Evolutionary conservation across 2,113 vertebrate species (phyloP).

Genomic region (Brienomyrus longianalis): DNA sequence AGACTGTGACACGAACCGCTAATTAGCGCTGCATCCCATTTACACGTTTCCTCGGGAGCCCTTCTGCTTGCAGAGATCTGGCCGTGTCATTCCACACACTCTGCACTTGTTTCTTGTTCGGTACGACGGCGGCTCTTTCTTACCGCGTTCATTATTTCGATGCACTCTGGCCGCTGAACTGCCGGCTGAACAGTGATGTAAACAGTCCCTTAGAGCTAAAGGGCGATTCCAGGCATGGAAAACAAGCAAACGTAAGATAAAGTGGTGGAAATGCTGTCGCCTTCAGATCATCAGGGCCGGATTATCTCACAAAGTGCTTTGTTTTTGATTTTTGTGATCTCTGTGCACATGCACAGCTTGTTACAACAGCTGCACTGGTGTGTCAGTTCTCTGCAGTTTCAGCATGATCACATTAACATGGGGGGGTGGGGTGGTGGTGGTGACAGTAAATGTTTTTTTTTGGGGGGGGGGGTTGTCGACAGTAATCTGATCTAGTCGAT

Average conservation of each 20-base stretch:
- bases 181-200: background rate
- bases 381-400: background rate
- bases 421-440: too few species aligned
- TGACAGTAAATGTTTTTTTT: background rate
- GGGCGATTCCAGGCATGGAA: background rate
- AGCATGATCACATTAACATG: background rate
- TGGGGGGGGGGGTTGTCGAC: background rate
- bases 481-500: background rate
- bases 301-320: background rate
- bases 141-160: background rate
- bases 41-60: conserved; percentile 34
- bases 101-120: background rate
- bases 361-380: background rate
- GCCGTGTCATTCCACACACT: background rate
- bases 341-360: background rate
- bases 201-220: background rate
- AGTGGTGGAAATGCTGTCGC: background rate
- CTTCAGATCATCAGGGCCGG: background rate
- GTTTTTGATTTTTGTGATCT: background rate
- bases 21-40: conserved; percentile 44
- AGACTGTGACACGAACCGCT: conserved; percentile 12
- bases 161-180: background rate
- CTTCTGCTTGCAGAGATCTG: background rate
- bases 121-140: background rate
- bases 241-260: background rate